Evolutionary conservation across 2,888 invertebrate genomes (phyloP), one percentile per base, ranked within the genome.

Genomic region (Mesorhabditis sp.): DNA sequence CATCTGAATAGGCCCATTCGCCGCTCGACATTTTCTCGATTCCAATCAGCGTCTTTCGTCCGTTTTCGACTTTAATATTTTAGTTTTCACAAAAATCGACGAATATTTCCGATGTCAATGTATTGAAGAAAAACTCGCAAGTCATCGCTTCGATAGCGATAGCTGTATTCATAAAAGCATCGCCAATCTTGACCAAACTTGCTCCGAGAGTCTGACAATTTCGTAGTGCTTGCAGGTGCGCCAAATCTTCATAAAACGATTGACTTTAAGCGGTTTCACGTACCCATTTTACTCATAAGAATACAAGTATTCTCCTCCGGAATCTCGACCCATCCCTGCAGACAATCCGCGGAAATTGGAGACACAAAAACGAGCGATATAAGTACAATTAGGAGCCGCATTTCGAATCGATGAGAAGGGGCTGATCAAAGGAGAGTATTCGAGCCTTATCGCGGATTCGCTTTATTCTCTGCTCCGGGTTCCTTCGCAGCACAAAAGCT

Each of bases 1-100:
- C 58, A 50, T 50, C 58, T n/a, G 58, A 50, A n/a, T 50, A 50
- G 10, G 58, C 58, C 58, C 58, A 50, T 50, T 50, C 58, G n/a
- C 58, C 58, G n/a, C n/a, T 50, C 58, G 58, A 50, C 58, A 50
- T 50, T 50, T 50, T 50, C 58, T 50, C 58, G 10, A 50, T n/a
- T 50, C 58, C 58, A 50, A 50, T 50, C 58, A 50, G n/a, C 7
- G 58, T 50, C n/a, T 13, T 13, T 50, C 58, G 58, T 13, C 58
- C 58, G 58, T 50, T 50, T n/a, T 13, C 58, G n/a, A 50, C 58
- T 50, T 10, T 50, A 50, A 50, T 2, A 10, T n/a, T 13, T 50
- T 10, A 2, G n/a, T 50, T 1, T 2, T 50, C 1, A 50, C 7
- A 13, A 13, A n/a, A 50, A 50, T 50, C n/a, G 10, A 50, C n/a